phyloP scores from a whole-genome alignment of 2,113 vertebrate species.

The Hemibagrus wyckioides region DNA sequence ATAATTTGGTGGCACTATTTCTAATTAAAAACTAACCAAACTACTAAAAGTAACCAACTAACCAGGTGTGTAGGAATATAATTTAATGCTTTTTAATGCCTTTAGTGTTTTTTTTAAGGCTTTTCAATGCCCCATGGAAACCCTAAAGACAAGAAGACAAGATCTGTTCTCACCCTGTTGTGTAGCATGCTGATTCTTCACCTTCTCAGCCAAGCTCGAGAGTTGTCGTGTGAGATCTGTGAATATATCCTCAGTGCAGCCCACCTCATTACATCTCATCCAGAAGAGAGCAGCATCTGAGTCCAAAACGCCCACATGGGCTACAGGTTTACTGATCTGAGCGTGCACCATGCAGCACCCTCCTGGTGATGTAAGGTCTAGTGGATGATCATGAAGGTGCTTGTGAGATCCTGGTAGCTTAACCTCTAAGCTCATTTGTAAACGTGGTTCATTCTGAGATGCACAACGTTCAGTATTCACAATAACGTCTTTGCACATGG shows the following conservation, averaged over 20 bases:
- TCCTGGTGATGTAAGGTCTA: background rate
- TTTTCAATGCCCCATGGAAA: too few relatives aligned
- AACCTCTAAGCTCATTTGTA: too few relatives aligned
- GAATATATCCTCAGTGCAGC: conserved; percentile 68
- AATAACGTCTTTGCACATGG: background rate
- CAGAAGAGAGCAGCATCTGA: conserved; percentile 61
- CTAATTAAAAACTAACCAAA: too few relatives aligned
- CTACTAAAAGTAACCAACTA: too few relatives aligned
- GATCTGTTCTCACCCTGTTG: conserved; percentile 62
- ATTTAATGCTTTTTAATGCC: too few relatives aligned
- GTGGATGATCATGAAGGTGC: background rate
- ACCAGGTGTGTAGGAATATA: too few relatives aligned
- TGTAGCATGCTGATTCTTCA: conserved; percentile 63
- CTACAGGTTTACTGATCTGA: background rate
- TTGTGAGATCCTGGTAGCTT: background rate
- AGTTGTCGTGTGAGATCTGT: conserved; percentile 58
- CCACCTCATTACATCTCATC: conserved; percentile 64
- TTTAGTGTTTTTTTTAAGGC: too few relatives aligned
- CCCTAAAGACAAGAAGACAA: background rate
- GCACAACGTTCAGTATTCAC: background rate
- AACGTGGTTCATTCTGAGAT: background rate
- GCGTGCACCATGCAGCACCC: background rate
- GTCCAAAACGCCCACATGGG: background rate
- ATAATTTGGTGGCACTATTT: too few relatives aligned
- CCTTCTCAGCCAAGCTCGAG: conserved; percentile 58